These are phyloP conservation scores for Epirrhoe tristata DNA, from an alignment of 2,888 invertebrate genomes.

Conservation along the genomic window DNA sequence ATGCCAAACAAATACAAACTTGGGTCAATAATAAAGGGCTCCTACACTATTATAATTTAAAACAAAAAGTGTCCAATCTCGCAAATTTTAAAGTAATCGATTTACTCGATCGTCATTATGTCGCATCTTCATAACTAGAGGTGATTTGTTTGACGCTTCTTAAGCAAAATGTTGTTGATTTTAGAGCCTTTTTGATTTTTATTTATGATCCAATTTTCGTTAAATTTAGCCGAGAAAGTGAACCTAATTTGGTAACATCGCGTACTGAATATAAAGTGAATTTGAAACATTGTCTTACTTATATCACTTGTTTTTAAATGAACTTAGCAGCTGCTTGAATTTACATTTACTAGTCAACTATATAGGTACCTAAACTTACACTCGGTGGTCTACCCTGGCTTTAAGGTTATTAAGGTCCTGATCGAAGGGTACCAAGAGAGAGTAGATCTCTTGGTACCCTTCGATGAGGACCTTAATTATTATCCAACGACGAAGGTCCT, in stretches of 20 bases:
- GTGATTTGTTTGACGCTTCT: conserved; percentile 58
- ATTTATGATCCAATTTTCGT: conserved; percentile 51
- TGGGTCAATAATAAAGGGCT: conserved; percentile 24
- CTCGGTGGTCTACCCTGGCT: no score
- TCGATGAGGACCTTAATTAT: no score
- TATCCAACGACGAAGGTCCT: no score
- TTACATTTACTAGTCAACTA: background rate
- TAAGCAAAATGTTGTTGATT: conserved; percentile 60
- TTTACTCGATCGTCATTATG: conserved; percentile 48
- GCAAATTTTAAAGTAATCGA: conserved; percentile 62
- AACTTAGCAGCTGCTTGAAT: conserved; percentile 16
- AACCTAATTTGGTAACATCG: conserved; percentile 20
- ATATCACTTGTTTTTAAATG: conserved; percentile 13
- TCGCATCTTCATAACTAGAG: conserved; percentile 55
- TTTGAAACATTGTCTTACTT: conserved; percentile 28
- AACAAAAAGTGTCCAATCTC: conserved; percentile 51
- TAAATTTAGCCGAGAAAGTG: conserved; percentile 31
- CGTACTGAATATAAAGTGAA: conserved; percentile 22
- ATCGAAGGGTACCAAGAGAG: no score
- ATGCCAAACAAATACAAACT: background rate
- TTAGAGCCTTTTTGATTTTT: conserved; percentile 59
- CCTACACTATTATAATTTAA: conserved; percentile 39
- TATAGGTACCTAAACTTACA: no score
- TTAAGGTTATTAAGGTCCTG: no score
- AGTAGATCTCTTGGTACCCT: no score